These are phyloP conservation scores for Dicrostonyx torquatus DNA, from an alignment of 2,797 vertebrate genomes.

Conservation along the genomic window DNA sequence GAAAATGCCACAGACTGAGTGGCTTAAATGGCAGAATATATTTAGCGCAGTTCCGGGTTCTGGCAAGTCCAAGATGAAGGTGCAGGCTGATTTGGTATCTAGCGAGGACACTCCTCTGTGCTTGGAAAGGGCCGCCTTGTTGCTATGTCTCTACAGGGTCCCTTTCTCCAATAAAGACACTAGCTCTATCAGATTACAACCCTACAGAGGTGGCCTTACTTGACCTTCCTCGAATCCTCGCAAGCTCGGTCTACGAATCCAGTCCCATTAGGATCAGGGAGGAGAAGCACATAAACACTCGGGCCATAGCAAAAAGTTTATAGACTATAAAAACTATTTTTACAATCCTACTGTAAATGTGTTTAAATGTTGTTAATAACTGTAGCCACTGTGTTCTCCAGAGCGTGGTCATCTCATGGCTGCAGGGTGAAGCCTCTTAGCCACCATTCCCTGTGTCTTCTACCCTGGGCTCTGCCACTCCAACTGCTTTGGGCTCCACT, in stretches of 20 bases:
- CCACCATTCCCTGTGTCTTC: neutral
- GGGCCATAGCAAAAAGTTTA: neutral
- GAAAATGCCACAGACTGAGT: neutral
- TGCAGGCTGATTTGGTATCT: neutral
- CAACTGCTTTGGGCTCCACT: neutral
- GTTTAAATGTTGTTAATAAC: neutral
- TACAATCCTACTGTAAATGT: conserved; percentile 18
- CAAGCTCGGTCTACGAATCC: neutral
- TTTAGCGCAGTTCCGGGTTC: neutral
- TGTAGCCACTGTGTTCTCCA: neutral
- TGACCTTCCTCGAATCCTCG: neutral
- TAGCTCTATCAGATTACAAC: too few species aligned
- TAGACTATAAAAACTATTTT: neutral
- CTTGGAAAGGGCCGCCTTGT: neutral
- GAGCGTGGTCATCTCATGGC: neutral
- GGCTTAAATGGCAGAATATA: neutral
- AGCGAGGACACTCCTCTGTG: neutral
- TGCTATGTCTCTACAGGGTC: neutral
- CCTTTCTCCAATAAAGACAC: neutral
- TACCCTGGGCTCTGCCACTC: neutral
- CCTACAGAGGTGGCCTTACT: neutral
- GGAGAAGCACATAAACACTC: neutral
- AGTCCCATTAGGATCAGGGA: neutral
- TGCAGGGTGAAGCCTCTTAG: neutral
- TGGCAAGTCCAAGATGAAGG: neutral